phyloP scores from a whole-genome alignment of 2,888 invertebrate genomes.

The Cyrtodaria siliqua region DNA sequence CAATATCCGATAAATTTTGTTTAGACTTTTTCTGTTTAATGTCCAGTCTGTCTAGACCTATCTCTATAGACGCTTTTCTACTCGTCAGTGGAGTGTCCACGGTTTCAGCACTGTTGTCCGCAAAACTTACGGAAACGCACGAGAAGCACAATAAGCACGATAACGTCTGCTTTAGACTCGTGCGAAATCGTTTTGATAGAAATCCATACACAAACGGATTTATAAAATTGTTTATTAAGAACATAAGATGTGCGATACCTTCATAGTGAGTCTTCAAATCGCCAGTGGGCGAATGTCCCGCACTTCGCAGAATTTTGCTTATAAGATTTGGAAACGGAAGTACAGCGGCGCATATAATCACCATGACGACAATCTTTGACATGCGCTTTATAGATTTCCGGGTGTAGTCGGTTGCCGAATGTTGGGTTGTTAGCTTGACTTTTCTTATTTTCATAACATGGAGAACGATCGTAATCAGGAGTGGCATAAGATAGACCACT shows the following conservation, averaged over 20 bases:
- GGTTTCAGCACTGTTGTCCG: constrained; percentile 41
- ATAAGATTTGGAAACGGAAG: constrained; percentile 53
- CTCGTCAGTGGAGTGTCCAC: constrained; percentile 41
- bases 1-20: no score
- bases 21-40: no score
- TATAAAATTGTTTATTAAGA: constrained; percentile 47
- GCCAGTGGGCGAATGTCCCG: background rate
- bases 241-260: constrained; percentile 37
- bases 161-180: constrained; percentile 39
- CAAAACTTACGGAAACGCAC: background rate
- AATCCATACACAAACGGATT: constrained; percentile 55
- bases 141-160: background rate
- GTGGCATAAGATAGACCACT: constrained; percentile 46
- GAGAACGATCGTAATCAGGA: constrained; percentile 40
- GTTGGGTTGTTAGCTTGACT: constrained; percentile 27
- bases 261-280: constrained; percentile 39
- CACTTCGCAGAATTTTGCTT: constrained; percentile 22
- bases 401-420: constrained; percentile 34
- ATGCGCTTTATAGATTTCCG: constrained; percentile 53
- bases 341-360: constrained; percentile 51
- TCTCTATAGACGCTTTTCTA: constrained; percentile 15
- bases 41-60: constrained; percentile 23
- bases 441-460: constrained; percentile 41
- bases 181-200: constrained; percentile 51
- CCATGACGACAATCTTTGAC: constrained; percentile 52